Base-by-base conservation (phyloP, 1,140 invertebrate species). In the Caenorhabditis inopinata region DNA sequence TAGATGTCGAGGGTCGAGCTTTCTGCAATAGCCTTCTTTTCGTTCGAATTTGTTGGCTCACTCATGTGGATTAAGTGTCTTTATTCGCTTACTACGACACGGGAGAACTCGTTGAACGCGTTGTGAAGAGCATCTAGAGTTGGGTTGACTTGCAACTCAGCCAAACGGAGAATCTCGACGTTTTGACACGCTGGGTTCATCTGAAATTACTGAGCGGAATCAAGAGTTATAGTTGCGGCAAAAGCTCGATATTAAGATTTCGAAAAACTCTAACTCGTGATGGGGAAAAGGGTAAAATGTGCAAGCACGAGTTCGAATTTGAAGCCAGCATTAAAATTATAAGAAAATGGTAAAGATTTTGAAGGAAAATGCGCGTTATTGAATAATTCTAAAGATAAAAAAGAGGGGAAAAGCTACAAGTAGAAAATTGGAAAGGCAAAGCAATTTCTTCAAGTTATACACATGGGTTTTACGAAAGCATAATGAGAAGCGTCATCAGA, bases 391-490 rank as follows among this genome's bases (percentile, higher is more conserved):
- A 25, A 42, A 38, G 58, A 68, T 68, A 32, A 68, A 32, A 68
- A 29, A 32, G 58, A 68, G 32, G 23, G n/a, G 5, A n/a, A 38
- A 25, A 38, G 38, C 38, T 14, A n/a, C n/a, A n/a, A n/a, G n/a
- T n/a, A n/a, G 58, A 68, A 18, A n/a, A 38, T 12, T n/a, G 14
- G 25, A 58, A 32, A 58, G 27, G n/a, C n/a, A n/a, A 68, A 38
- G 58, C 35, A 68, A 68, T 68, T 38, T 29, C 58, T 68, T 68
- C 58, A 68, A 68, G 58, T 68, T 68, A 68, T 68, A 68, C 32
- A 38, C 58, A 68, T 38, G 58, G 29, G 29, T 68, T 68, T 38
- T 68, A 68, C 32, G 58, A 68, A 68, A 68, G 38, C 58, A 68
- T 68, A 68, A 68, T 68, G 58, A 68, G 58, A 68, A 23, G 58